Conservation (phyloP, 2,888 invertebrate species). For the Allophyes oxyacanthae region DNA sequence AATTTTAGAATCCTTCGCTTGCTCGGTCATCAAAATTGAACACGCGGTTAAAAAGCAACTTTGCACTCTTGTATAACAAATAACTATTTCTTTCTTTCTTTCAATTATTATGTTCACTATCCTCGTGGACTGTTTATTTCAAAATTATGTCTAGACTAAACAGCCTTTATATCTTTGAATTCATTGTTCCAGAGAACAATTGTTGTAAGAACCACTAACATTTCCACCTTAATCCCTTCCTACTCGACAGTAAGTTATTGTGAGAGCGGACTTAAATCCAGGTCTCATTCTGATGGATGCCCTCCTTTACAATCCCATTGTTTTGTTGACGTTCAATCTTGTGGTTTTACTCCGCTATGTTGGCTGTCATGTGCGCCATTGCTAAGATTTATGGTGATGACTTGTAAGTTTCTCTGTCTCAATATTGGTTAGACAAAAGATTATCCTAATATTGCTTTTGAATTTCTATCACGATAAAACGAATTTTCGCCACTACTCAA, state of each 20-base stretch:
- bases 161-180: not conserved
- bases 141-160: not conserved
- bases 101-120: not conserved
- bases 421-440: conserved; percentile 4
- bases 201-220: conserved; percentile 14
- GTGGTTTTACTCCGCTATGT: conserved; percentile 31
- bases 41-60: too few relatives aligned
- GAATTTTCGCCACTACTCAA: too few relatives aligned
- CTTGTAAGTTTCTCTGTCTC: conserved; percentile 12
- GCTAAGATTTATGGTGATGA: conserved; percentile 32
- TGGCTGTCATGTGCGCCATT: conserved; percentile 12
- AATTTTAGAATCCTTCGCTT: too few relatives aligned
- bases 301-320: conserved; percentile 38
- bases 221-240: conserved; percentile 21
- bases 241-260: conserved; percentile 24
- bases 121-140: not conserved
- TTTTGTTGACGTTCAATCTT: conserved; percentile 50
- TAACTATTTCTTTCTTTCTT: too few relatives aligned
- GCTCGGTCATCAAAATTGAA: too few relatives aligned
- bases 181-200: conserved; percentile 6
- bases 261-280: conserved; percentile 25
- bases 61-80: too few relatives aligned
- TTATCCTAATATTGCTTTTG: not conserved
- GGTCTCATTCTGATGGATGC: conserved; percentile 39
- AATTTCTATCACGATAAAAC: conserved; percentile 1